Conservation (phyloP, 92 coral and sea anemone genomes). For the Montipora capitata region DNA sequence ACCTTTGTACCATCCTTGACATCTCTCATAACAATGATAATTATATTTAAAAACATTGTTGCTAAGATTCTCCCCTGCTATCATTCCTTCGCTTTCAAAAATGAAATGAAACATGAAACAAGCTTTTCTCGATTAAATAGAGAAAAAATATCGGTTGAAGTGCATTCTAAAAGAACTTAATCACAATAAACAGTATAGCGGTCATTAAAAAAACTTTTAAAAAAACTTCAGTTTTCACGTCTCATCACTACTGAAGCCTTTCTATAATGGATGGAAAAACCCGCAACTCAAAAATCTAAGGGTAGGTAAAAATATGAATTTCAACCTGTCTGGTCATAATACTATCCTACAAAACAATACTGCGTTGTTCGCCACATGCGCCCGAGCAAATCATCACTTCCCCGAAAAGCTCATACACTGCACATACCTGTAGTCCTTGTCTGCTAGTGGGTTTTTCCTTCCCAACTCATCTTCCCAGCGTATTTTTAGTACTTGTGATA, state of each 20-base stretch:
- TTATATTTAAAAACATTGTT: constrained; percentile 14
- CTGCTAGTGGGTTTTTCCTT: constrained; percentile 87
- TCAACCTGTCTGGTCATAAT: constrained; percentile 32
- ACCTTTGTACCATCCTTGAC: background rate
- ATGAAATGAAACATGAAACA: background rate
- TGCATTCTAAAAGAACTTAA: too few relatives aligned
- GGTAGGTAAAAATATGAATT: background rate
- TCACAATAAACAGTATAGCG: too few relatives aligned
- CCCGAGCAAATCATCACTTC: constrained; percentile 32
- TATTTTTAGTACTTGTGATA: constrained; percentile 94
- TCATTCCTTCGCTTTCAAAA: background rate
- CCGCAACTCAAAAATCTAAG: background rate
- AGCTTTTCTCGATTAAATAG: background rate
- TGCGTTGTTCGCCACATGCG: constrained; percentile 50
- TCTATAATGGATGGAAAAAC: background rate
- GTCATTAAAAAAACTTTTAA: background rate
- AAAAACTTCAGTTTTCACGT: background rate
- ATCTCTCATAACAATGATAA: constrained; percentile 24
- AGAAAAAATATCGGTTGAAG: background rate
- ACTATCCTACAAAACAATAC: constrained; percentile 26
- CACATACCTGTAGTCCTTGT: constrained; percentile 84
- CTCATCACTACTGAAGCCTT: background rate
- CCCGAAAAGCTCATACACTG: background rate
- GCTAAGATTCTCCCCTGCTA: background rate
- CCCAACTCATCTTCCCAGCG: constrained; percentile 98